Base-by-base conservation (phyloP, 1,140 invertebrate species). In the Reticulitermes speratus region DNA sequence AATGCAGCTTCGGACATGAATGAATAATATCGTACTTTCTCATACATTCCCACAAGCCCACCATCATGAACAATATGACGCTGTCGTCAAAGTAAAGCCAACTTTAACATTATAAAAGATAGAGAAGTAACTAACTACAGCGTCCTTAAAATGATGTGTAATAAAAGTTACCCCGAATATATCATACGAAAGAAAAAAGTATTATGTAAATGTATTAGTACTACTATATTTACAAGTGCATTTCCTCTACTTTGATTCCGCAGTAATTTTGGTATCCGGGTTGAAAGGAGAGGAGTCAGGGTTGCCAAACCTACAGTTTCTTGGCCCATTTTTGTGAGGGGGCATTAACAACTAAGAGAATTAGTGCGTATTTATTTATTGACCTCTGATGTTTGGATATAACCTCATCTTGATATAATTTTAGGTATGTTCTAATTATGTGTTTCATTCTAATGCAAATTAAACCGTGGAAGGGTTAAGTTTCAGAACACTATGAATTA, bases 51-150 rank as follows among this genome's bases (percentile, higher is more conserved):
- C 85, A 85, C 75, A 69, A 48, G 38, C 38, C 83, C 86, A 86
- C 89, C 89, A 89, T 89, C 84, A 89, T 89, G 89, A 88, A 89
- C 89, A 88, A 89, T 89, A 89, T 89, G 89, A 89, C 89, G 89
- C 89, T 89, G 88, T 87, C 86, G 81, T 88, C 88, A 88, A 88
- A 87, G 84, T 69, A 88, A 87, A 75, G 82, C 48, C 44, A 59
- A 44, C 19, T 55, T 86, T 86, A 30, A 75, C 25, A 75, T 30
- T 25, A 75, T 21, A 30, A 30, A 75, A 30, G 25, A 11, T 11
- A 12, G 65, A 12, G 2, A 30, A 84, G 19, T 69, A 45, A 86
- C 30, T 30, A 11, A 86, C 45, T 14, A 25, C 11, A 86, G 16
- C 5, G 7, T 82, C 65, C 9, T 11, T 32, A 25, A 30, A 75